phyloP scores from a whole-genome alignment of 2,113 vertebrate species.

The Elephantulus edwardii region DNA sequence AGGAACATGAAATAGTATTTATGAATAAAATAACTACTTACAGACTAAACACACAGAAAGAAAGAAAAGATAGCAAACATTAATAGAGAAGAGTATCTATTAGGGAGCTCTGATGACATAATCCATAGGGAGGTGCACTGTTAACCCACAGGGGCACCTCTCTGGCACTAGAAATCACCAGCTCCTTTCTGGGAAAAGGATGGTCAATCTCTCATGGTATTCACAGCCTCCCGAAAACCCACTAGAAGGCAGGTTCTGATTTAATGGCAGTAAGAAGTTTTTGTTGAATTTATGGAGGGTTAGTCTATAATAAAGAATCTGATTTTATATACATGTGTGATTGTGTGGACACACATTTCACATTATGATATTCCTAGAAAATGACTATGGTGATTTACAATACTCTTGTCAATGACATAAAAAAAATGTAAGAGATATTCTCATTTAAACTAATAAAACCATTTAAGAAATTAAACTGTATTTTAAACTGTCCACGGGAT shows the following conservation, averaged over 20 bases:
- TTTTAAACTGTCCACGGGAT: constrained; percentile 7
- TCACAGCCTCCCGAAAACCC: too few relatives aligned
- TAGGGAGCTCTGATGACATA: too few relatives aligned
- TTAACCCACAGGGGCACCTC: too few relatives aligned
- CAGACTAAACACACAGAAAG: constrained; percentile 8
- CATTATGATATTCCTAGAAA: constrained; percentile 23
- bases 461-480: not conserved
- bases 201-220: too few relatives aligned
- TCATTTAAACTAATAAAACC: constrained; percentile 19
- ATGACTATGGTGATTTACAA: not conserved
- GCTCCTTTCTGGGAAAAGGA: too few relatives aligned
- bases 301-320: not conserved
- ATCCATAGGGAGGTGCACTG: too few relatives aligned
- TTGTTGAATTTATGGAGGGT: too few relatives aligned
- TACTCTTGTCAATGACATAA: not conserved
- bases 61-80: not conserved
- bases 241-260: too few relatives aligned
- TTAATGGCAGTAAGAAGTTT: too few relatives aligned
- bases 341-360: not conserved
- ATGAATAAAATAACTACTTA: constrained; percentile 26
- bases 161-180: too few relatives aligned
- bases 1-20: constrained; percentile 10
- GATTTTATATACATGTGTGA: not conserved
- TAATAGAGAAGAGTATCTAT: not conserved
- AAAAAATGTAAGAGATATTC: not conserved